Evolutionary conservation across 2,888 invertebrate species (phyloP), one percentile per base, ranked within the genome.

Genomic region (Pediacus dermestoides): DNA sequence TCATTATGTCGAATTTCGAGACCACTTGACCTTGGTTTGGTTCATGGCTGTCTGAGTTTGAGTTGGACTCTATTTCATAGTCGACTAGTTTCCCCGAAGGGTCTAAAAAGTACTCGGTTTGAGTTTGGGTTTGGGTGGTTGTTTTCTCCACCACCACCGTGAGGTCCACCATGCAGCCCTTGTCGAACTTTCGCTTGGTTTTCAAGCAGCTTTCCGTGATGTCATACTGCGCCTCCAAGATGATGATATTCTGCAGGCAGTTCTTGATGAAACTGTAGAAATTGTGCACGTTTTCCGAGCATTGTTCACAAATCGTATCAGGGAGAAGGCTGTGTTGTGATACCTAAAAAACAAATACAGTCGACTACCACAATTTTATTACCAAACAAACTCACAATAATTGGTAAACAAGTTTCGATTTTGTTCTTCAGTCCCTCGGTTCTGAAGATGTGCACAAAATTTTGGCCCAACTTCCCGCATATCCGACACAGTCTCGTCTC

Each of bases 161-260:
- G 53, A 66, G 52, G 59, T 72, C 69, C 1, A 68, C 67, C 16
- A 64, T 52, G 49, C 70, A 72, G n/a, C 71, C 66, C 49, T 73
- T 72, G 7, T 74, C 74, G 36, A 57, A 59, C 31, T 66, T 62
- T 33, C 66, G 58, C 44, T 66, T 68, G 7, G 57, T 62, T 60
- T 63, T 68, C 52, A 61, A 52, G 48, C 62, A 66, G 2, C 68
- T 67, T 42, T 67, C 64, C 31, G 52, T 57, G 11, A 70, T 63
- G 40, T 69, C 61, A 41, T 64, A 65, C 48, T 70, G 63, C 15
- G 63, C 48, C 58, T 70, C 59, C 30, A 66, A 46, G 10, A 67
- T 62, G 10, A 63, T 67, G 22, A 68, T 67, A 26, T 60, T 69
- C 37, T 67, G 60, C 10, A 70, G 49, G 43, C 67, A 66, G 35